These are phyloP conservation scores for Gobiocypris rarus DNA, from an alignment of 2,113 vertebrate species.

Conservation along the genomic window DNA sequence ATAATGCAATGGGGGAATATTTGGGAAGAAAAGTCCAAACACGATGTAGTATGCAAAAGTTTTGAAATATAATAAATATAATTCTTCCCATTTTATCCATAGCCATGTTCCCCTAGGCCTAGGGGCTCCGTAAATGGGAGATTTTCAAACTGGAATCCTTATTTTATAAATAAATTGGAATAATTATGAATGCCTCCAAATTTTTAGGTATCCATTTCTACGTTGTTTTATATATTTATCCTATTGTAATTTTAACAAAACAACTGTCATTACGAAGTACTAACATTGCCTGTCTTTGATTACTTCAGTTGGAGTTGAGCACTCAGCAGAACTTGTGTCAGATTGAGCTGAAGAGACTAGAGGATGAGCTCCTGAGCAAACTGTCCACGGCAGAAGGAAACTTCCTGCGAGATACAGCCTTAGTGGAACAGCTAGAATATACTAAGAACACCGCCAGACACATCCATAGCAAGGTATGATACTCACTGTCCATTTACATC, in stretches of 20 bases:
- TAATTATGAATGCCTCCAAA: neutral
- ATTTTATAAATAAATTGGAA: neutral
- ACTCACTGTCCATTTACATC: neutral
- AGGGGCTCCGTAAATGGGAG: too few species aligned
- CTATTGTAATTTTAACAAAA: neutral
- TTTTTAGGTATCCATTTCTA: neutral
- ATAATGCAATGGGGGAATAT: too few species aligned
- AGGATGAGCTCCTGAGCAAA: slow-evolving; percentile 78
- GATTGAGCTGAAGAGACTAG: slow-evolving; percentile 80
- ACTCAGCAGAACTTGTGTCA: slow-evolving; percentile 84
- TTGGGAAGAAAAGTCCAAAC: too few species aligned
- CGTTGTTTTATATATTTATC: neutral
- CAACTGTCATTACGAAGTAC: neutral
- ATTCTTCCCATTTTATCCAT: too few species aligned
- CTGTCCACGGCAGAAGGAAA: slow-evolving; percentile 79
- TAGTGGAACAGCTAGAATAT: slow-evolving; percentile 82
- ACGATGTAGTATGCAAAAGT: too few species aligned
- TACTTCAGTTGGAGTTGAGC: slow-evolving; percentile 74
- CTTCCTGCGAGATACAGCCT: slow-evolving; percentile 78
- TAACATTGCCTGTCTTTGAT: neutral
- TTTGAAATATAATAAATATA: too few species aligned
- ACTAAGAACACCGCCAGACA: slow-evolving; percentile 78
- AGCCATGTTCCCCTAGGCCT: too few species aligned
- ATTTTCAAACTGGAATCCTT: neutral
- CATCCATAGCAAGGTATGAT: slow-evolving; percentile 77